Conservation (phyloP, 2,888 invertebrate species). For the Stenurella melanura region DNA sequence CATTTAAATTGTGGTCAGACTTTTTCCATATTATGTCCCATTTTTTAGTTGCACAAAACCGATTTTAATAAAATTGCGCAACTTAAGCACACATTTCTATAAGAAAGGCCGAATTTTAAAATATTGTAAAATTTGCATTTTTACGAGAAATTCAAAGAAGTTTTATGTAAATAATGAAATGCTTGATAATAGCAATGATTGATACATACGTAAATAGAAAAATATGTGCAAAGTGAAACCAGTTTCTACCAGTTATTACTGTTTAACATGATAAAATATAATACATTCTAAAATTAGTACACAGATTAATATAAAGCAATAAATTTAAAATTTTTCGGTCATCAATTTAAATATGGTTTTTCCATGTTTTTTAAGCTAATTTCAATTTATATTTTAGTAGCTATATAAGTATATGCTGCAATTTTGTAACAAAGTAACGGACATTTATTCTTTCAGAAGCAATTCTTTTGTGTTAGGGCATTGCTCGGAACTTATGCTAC, state of each 20-base stretch:
- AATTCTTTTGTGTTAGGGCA: slow-evolving; percentile 59
- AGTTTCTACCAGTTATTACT: background rate
- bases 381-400: slow-evolving; percentile 38
- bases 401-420: slow-evolving; percentile 41
- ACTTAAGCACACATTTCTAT: no score
- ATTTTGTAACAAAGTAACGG: slow-evolving; percentile 48
- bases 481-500: slow-evolving; percentile 50
- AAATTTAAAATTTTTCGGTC: slow-evolving; percentile 8
- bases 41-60: no score
- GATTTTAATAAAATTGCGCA: no score
- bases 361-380: slow-evolving; percentile 27
- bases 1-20: no score
- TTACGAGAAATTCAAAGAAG: no score
- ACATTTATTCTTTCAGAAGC: slow-evolving; percentile 47
- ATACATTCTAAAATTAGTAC: slow-evolving; percentile 5
- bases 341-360: slow-evolving; percentile 23
- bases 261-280: slow-evolving; percentile 6
- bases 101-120: no score
- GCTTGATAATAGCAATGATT: background rate
- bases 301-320: slow-evolving; percentile 7
- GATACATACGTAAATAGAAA: background rate
- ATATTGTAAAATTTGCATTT: no score
- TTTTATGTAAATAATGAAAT: background rate
- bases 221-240: background rate
- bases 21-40: no score